phyloP scores from a whole-genome alignment of 2,113 vertebrate genomes.

The Perca fluviatilis region DNA sequence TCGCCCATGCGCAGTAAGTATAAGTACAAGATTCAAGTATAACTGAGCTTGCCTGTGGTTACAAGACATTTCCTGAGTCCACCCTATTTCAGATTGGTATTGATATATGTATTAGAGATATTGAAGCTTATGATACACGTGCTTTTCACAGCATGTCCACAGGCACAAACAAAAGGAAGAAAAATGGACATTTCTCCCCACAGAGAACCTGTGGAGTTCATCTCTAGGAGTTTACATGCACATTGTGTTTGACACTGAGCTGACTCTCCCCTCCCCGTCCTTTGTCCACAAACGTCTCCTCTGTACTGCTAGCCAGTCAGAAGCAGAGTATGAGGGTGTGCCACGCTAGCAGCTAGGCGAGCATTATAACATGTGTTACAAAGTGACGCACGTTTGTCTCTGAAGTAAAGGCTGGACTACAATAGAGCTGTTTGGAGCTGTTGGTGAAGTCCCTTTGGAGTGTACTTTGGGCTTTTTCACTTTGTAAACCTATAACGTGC shows the following conservation, averaged over 20 bases:
- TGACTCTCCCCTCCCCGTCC: conserved; percentile 33
- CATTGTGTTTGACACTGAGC: conserved; percentile 37
- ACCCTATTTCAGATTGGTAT: not conserved
- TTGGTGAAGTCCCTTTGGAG: too few species aligned
- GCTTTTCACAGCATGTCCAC: not conserved
- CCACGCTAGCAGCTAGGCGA: too few species aligned
- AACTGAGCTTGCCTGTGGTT: conserved; percentile 26
- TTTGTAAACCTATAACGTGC: too few species aligned
- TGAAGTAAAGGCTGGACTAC: too few species aligned
- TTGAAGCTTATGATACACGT: not conserved
- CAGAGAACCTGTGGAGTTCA: not conserved
- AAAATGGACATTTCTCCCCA: not conserved
- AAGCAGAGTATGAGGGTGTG: too few species aligned
- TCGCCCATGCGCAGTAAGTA: too few species aligned
- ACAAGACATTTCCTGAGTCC: conserved; percentile 12
- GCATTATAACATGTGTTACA: too few species aligned
- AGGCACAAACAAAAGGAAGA: not conserved
- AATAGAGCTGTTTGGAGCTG: too few species aligned
- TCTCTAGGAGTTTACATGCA: conserved; percentile 5
- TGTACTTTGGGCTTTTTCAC: too few species aligned
- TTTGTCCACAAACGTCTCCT: conserved; percentile 66
- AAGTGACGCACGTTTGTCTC: too few species aligned
- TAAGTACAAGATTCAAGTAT: conserved; percentile 26
- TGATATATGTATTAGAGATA: not conserved
- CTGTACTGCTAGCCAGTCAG: not conserved